Base-by-base conservation (phyloP, 1,140 invertebrate species). In the Paracyclopina nana region DNA sequence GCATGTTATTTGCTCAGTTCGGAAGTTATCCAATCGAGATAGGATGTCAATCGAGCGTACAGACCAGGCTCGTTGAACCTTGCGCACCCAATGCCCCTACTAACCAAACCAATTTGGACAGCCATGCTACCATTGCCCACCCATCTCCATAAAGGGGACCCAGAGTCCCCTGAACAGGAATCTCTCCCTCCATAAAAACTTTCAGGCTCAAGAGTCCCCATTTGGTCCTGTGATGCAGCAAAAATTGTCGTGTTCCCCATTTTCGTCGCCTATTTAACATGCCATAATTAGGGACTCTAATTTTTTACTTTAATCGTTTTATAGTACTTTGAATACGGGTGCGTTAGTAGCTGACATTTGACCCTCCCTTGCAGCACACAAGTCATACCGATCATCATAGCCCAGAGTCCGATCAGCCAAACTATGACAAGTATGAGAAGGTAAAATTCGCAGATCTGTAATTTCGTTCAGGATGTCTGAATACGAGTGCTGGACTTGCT, bases 1-100 rank as follows among this genome's bases (percentile, higher is more conserved):
- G n/a, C n/a, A n/a, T n/a, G n/a, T n/a, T n/a, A n/a, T n/a, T n/a
- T n/a, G n/a, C n/a, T n/a, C n/a, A n/a, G n/a, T n/a, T n/a, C n/a
- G n/a, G n/a, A n/a, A n/a, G n/a, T n/a, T n/a, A 48, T 48, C 45
- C 45, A 50, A 12, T 38, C 20, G n/a, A 46, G 28, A 50, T 50
- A 20, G 9, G 29, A 11, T 41, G 8, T 38, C 12, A 50, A n/a
- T 4, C 48, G 29, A 1, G 48, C 16, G 29, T 29, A 50, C 20
- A 50, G 20, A 6, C 48, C 48, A 22, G 48, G 48, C 6, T 16
- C 12, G 24, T 50, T 50, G 14, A 50, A 50, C 4, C 28, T 38
- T n/a, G 48, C 48, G 14, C 48, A 50, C 5, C 48, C 48, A 26
- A 41, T 31, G 2, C 48, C 48, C 14, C 48, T 28, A 41, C 30